These are phyloP conservation scores for Nothobranchius furzeri DNA, from an alignment of 2,113 vertebrate genomes.

Conservation along the genomic window DNA sequence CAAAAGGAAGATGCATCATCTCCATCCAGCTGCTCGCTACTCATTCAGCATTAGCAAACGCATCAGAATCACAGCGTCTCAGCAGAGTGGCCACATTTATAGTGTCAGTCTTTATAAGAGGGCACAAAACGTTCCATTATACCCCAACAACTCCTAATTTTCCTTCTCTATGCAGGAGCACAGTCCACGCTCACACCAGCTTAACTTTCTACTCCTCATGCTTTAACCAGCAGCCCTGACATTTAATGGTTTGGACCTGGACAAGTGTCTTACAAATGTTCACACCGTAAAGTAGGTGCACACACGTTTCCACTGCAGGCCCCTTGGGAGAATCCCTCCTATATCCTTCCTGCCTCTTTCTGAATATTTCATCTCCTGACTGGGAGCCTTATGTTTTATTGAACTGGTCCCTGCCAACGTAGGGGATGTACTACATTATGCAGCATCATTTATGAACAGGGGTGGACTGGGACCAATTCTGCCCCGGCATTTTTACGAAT, in stretches of 20 bases:
- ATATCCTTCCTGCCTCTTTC: constrained; percentile 54
- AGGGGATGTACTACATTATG: constrained; percentile 73
- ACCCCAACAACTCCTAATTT: not conserved
- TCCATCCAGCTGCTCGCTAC: constrained; percentile 27
- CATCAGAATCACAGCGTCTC: constrained; percentile 4
- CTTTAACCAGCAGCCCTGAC: constrained; percentile 28
- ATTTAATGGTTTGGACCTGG: constrained; percentile 31
- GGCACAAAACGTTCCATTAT: constrained; percentile 4
- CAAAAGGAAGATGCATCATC: constrained; percentile 25
- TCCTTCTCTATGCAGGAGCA: not conserved
- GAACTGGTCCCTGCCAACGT: constrained; percentile 50
- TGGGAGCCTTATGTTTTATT: constrained; percentile 75
- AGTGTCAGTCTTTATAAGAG: not conserved
- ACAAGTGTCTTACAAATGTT: constrained; percentile 41
- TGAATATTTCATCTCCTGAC: constrained; percentile 67
- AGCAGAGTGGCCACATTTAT: constrained; percentile 13
- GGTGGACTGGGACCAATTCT: too few species aligned
- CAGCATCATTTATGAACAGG: constrained; percentile 30
- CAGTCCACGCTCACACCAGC: constrained; percentile 9
- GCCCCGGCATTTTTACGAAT: too few species aligned
- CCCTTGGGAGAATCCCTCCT: constrained; percentile 30
- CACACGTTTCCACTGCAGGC: not conserved
- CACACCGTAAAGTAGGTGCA: constrained; percentile 24
- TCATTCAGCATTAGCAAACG: constrained; percentile 23
- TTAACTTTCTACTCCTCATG: constrained; percentile 3